These are phyloP conservation scores for Pseudomyrmex pallidus DNA, from an alignment of 1,140 invertebrate species.

Conservation along the genomic window DNA sequence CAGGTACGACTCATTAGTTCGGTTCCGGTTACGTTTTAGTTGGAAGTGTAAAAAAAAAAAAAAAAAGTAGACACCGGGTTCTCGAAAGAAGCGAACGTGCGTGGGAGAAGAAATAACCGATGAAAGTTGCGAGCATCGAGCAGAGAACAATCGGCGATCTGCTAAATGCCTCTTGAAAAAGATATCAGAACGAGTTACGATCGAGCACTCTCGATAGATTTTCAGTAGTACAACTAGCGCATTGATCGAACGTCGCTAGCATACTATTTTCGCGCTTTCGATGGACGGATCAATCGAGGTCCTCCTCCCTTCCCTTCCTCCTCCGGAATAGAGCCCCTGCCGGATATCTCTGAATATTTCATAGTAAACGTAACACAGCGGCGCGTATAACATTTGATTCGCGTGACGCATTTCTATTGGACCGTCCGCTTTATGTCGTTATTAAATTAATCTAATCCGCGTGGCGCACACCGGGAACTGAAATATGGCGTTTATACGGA, in stretches of 20 bases:
- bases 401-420: slow-evolving; percentile 3
- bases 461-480: neutral
- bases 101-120: neutral
- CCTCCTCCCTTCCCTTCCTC: neutral
- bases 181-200: slow-evolving; percentile 16
- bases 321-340: neutral
- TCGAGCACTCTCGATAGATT: slow-evolving; percentile 50
- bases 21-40: no score
- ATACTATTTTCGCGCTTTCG: slow-evolving; percentile 56
- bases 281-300: slow-evolving; percentile 41
- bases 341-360: slow-evolving; percentile 47
- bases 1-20: no score
- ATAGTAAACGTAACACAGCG: slow-evolving; percentile 33
- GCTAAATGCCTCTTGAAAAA: slow-evolving; percentile 16
- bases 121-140: slow-evolving; percentile 23
- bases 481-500: neutral
- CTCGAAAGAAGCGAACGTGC: neutral
- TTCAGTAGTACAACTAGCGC: slow-evolving; percentile 52
- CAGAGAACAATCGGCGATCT: slow-evolving; percentile 34
- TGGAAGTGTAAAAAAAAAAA: no score
- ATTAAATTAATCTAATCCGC: slow-evolving; percentile 39
- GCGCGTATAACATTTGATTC: neutral
- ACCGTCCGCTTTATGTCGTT: neutral
- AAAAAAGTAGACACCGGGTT: no score
- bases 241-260: slow-evolving; percentile 47